Evolutionary conservation across 2,797 vertebrate genomes (phyloP).

Genomic region (Enteromius paludinosus): DNA sequence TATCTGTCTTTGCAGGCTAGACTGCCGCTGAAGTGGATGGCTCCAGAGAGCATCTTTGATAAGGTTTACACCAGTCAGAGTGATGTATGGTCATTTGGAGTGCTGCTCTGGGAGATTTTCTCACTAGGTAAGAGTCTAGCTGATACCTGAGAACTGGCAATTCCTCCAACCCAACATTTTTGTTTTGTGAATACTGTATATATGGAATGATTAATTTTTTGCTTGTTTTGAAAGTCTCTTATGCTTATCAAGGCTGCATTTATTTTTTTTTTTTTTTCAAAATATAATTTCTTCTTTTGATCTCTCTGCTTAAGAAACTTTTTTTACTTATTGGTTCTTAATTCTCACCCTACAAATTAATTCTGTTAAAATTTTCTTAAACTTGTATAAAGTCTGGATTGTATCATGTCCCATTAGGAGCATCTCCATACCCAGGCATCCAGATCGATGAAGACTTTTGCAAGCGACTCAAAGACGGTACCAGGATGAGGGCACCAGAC

Average conservation of each 20-base stretch:
- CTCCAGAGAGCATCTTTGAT: conserved; percentile 98
- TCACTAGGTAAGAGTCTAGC: conserved; percentile 86
- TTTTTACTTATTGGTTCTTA: too few relatives aligned
- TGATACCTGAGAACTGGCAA: neutral
- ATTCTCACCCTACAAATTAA: neutral
- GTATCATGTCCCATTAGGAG: conserved; percentile 76
- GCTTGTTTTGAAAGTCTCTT: neutral
- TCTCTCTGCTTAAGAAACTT: neutral
- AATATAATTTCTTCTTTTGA: neutral
- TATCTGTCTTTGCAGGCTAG: conserved; percentile 82
- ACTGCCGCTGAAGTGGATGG: conserved; percentile 99
- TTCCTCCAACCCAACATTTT: neutral
- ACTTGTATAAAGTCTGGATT: neutral
- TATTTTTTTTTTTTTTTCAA: neutral
- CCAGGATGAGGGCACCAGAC: conserved; percentile 94
- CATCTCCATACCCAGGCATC: conserved; percentile 95
- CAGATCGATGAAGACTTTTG: conserved; percentile 99
- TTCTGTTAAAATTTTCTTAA: neutral
- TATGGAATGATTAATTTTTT: neutral
- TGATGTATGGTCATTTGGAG: conserved; percentile 98
- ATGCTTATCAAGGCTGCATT: neutral
- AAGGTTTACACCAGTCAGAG: conserved; percentile 98
- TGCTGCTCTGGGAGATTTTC: conserved; percentile 99
- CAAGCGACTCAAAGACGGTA: conserved; percentile 90
- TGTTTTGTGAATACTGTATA: neutral